Evolutionary conservation across 30 jellyfish, hydroid and myxozoan genomes (phyloP), one percentile per base, ranked within the genome.

Genomic region (Hydractinia echinata): DNA sequence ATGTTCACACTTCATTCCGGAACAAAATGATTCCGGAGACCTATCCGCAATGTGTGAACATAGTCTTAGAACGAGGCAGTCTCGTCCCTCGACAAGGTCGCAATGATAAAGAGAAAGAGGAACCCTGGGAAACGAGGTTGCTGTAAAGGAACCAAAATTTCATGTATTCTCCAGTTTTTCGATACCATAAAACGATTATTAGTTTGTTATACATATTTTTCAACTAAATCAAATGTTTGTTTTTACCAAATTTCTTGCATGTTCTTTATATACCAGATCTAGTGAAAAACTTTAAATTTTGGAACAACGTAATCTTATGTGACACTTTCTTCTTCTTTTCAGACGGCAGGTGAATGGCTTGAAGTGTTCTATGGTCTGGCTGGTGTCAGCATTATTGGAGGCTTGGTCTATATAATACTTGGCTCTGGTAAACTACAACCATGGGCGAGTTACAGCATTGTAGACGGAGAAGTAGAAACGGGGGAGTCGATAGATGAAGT

Each of bases 401-500:
- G 90, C 0, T 78, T 92, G 18, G 60, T 86, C 19, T 92, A 82
- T 54, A 77, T 73, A 8, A 4, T 85, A n/a, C 79, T 89, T 58
- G 96, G 96, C 7, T 87, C 96, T 4, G 98, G 96, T 1, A 89
- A 84, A 39, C 80, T 83, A 48, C 98, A 92, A 79, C 95, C 96
- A 19, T 92, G 97, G 97, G 94, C 97, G 8, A 53, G 82, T 10
- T 86, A 71, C 52, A 85, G 52, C 9, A 10, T 15, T 7, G 82
- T 60, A 8, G 13, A 19, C 16, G 87, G 8, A 20, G 54, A 19
- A 72, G 81, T 6, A 66, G 82, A 79, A 13, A 14, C 62, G 9
- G 70, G 19, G n/a, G 70, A 60, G 70, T 0, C 19, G 19, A 60
- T 16, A 16, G 19, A 60, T 13, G 14, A 10, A 7, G 64, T 30